Percentiles rank a stretch among this genome's conserved stretches.
These are phyloP conservation scores for Alethe castanea DNA, from an alignment of 2,113 vertebrate species.

Conservation along the genomic window DNA sequence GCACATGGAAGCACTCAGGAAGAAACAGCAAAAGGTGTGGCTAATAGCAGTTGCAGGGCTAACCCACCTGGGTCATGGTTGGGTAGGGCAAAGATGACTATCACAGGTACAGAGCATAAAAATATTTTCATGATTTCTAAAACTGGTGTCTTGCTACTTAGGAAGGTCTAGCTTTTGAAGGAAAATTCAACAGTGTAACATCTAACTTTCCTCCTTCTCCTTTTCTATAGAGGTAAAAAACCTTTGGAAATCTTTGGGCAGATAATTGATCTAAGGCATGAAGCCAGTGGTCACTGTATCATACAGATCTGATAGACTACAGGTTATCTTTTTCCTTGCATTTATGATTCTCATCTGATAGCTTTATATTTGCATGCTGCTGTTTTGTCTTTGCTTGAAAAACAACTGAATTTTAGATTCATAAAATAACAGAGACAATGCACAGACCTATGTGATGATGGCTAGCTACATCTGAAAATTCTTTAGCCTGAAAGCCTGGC, in stretches of 20 bases:
- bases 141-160: neutral
- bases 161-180: neutral
- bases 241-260: neutral
- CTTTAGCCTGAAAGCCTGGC: slow-evolving; percentile 33
- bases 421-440: neutral
- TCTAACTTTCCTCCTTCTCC: neutral
- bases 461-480: slow-evolving; percentile 39
- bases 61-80: neutral
- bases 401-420: neutral
- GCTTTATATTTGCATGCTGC: neutral
- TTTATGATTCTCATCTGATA: neutral
- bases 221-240: neutral
- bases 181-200: neutral
- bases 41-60: neutral
- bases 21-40: neutral
- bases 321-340: neutral
- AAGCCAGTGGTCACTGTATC: neutral
- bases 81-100: neutral
- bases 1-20: neutral
- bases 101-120: neutral
- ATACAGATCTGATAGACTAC: neutral
- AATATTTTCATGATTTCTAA: neutral
- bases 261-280: neutral
- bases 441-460: neutral
- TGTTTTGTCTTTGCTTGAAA: neutral